phyloP scores from a whole-genome alignment of 2,113 vertebrate genomes.

The Urocitellus parryii region DNA sequence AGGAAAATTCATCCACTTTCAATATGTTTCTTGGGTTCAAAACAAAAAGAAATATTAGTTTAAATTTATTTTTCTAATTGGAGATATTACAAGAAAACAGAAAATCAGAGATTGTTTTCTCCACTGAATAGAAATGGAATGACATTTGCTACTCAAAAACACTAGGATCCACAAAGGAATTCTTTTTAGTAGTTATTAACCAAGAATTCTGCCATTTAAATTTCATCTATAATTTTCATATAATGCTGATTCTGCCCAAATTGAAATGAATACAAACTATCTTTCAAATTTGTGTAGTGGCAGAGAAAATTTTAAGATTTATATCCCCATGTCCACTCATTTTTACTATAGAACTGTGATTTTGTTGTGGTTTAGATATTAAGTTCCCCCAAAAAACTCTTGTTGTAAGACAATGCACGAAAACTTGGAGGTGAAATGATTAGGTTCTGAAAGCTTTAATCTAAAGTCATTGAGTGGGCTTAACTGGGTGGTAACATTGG shows the following conservation, averaged over 20 bases:
- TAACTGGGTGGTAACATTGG: no score
- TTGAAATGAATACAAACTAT: not conserved
- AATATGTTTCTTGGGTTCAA: not conserved
- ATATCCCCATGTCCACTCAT: not conserved
- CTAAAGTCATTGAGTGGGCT: no score
- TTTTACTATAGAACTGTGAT: not conserved
- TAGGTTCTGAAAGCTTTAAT: no score
- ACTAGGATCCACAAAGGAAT: not conserved
- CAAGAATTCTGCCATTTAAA: not conserved
- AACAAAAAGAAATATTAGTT: not conserved
- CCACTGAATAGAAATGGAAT: not conserved
- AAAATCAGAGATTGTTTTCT: not conserved
- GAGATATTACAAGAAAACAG: not conserved
- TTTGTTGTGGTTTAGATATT: no score
- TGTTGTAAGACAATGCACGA: no score
- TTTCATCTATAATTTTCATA: not conserved
- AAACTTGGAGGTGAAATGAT: no score
- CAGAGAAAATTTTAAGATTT: not conserved
- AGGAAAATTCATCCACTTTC: not conserved
- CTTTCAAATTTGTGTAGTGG: not conserved
- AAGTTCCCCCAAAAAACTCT: no score
- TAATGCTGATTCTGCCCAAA: not conserved
- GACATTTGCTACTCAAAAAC: not conserved
- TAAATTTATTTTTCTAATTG: not conserved
- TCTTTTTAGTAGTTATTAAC: not conserved